Evolutionary conservation across 2,797 vertebrate species (phyloP), one percentile per base, ranked within the genome.

Genomic region (Botia almorhae): DNA sequence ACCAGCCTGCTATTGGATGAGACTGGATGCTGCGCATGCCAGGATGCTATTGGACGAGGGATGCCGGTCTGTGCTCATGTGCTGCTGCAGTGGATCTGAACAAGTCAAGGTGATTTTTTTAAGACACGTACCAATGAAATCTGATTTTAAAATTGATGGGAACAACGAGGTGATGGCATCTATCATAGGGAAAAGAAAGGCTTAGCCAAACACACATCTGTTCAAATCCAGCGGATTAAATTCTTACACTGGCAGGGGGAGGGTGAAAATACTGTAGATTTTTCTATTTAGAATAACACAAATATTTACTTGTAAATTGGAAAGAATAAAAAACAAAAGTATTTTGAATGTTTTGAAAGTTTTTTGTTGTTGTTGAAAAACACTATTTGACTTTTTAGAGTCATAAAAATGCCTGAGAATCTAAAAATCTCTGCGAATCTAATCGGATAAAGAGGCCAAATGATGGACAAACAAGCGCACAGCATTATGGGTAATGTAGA

Each of bases 1-100:
- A 8, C 68, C 90, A 91, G 89, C 91, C 91, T 91, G 89, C 90
- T 88, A 93, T 93, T 93, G 93, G 93, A 78, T 64, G 87, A 87
- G 7, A 82, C 75, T 2, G n/a, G 69, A 50, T 10, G 80, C 85
- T 19, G 83, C 13, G 56, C 78, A 81, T 72, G 67, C 4, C 82
- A 14, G 58, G 43, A 82, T 80, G 69, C 12, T 82, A 89, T 88
- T 91, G 89, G 91, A 89, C 81, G 3, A 69, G n/a, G 13, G 84
- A 84, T 79, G 87, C 56, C 87, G 13, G 85, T 82, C 64, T 58
- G 82, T 46, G 50, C 39, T 29, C 12, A 14, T 53, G 39, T 13
- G 8, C 46, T 63, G 26, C 13, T 53, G 69, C 58, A 53, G 51
- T 48, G n/a, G 21, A 36, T 48, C 51, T 43, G 51, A 61, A 21